A percentile compares a stretch with the other conserved stretches of the same genome.
Evolutionary conservation across 2,113 vertebrate species (phyloP).

Genomic region (Spermophilus dauricus): DNA sequence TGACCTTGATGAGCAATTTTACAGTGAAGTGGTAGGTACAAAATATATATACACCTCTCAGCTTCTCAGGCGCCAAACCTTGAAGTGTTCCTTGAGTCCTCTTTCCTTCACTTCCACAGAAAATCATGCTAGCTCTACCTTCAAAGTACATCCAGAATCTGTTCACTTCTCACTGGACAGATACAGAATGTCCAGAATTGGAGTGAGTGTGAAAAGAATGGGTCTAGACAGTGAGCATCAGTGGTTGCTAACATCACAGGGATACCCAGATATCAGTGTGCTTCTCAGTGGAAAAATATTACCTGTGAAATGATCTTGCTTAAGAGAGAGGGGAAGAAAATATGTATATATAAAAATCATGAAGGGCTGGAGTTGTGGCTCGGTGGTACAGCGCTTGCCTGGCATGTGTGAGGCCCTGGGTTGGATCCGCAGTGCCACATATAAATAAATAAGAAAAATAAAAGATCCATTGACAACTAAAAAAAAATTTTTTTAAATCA

Average conservation of each 20-base stretch:
- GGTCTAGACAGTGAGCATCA: not conserved
- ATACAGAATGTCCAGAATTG: not conserved
- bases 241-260: not conserved
- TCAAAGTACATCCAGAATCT: not conserved
- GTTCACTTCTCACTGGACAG: not conserved
- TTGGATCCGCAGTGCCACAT: no score
- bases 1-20: not conserved
- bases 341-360: not conserved
- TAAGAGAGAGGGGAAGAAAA: not conserved
- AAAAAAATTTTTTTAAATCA: not conserved
- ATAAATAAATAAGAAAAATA: no score
- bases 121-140: not conserved
- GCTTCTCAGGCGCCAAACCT: not conserved
- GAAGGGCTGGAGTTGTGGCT: no score
- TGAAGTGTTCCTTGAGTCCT: not conserved
- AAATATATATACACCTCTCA: not conserved
- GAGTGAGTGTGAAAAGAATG: not conserved
- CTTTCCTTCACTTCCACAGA: not conserved
- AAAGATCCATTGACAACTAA: no score
- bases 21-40: not conserved
- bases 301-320: not conserved
- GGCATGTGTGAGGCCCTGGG: no score
- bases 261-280: not conserved
- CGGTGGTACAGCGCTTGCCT: no score
- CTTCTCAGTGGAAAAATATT: not conserved